phyloP scores from a whole-genome alignment of 2,797 vertebrate genomes.

The Hozukius guyotensis region DNA sequence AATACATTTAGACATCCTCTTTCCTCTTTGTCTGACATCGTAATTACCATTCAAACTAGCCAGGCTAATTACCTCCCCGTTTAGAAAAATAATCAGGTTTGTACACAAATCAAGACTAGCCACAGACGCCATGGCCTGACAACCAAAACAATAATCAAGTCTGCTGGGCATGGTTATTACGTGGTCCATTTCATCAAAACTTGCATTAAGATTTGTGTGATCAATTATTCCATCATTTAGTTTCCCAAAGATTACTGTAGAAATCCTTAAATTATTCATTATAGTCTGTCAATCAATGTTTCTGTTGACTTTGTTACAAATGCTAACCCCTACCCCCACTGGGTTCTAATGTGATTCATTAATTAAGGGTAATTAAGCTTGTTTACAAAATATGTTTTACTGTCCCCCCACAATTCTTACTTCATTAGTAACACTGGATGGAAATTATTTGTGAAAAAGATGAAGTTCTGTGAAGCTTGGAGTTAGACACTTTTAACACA shows the following conservation, averaged over 20 bases:
- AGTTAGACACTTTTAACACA: background rate
- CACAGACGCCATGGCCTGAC: conserved; percentile 43
- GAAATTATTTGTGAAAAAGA: background rate
- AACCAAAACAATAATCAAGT: conserved; percentile 61
- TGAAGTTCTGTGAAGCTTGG: background rate
- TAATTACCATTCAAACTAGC: conserved; percentile 69
- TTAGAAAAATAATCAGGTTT: conserved; percentile 72
- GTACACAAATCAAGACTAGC: conserved; percentile 64
- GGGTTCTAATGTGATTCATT: conserved; percentile 28
- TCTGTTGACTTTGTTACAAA: conserved; percentile 12
- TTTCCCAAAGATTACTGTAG: conserved; percentile 32
- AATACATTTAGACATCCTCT: conserved; percentile 56
- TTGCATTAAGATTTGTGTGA: conserved; percentile 43
- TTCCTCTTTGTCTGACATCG: conserved; percentile 54
- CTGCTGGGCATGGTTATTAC: conserved; percentile 33
- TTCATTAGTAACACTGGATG: conserved; percentile 13
- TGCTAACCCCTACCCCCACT: background rate
- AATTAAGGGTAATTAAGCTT: conserved; percentile 42
- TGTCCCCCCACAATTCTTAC: conserved; percentile 1
- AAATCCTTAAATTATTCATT: conserved; percentile 42
- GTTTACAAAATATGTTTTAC: conserved; percentile 35
- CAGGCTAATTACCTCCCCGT: conserved; percentile 63
- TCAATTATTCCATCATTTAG: conserved; percentile 45
- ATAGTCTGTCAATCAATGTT: conserved; percentile 37
- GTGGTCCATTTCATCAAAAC: conserved; percentile 52